Conservation (phyloP, 2,888 invertebrate species). For the Lithophane socia region DNA sequence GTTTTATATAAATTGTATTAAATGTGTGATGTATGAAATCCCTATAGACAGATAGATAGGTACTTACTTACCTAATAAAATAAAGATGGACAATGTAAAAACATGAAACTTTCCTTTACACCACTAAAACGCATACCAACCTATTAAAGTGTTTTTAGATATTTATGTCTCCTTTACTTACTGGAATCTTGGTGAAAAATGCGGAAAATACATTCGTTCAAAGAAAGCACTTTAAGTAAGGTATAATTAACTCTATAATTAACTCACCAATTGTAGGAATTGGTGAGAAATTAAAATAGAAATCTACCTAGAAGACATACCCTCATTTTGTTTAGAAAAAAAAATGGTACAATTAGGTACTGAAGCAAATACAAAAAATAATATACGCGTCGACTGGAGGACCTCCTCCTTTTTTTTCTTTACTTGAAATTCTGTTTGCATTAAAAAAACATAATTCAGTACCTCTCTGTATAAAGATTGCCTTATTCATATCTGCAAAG, state of each 20-base stretch:
- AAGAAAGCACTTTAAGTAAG: neutral
- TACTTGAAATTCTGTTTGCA: too few relatives aligned
- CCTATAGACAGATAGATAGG: neutral
- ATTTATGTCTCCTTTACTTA: neutral
- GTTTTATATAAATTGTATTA: neutral
- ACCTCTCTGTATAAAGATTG: neutral
- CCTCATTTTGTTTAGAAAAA: too few relatives aligned
- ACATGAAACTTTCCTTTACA: neutral
- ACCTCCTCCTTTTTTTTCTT: too few relatives aligned
- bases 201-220: neutral
- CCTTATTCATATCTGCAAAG: conserved; percentile 3
- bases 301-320: neutral
- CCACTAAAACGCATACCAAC: too few relatives aligned
- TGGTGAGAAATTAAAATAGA: too few relatives aligned
- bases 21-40: neutral
- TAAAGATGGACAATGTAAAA: neutral
- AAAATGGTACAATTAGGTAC: neutral
- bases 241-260: neutral
- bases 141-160: neutral
- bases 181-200: neutral
- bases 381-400: too few relatives aligned
- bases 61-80: neutral
- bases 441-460: too few relatives aligned
- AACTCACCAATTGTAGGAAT: neutral
- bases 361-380: too few relatives aligned